These are phyloP conservation scores for Elanus axillaris DNA, from an alignment of 2,113 vertebrate genomes.

Conservation along the genomic window DNA sequence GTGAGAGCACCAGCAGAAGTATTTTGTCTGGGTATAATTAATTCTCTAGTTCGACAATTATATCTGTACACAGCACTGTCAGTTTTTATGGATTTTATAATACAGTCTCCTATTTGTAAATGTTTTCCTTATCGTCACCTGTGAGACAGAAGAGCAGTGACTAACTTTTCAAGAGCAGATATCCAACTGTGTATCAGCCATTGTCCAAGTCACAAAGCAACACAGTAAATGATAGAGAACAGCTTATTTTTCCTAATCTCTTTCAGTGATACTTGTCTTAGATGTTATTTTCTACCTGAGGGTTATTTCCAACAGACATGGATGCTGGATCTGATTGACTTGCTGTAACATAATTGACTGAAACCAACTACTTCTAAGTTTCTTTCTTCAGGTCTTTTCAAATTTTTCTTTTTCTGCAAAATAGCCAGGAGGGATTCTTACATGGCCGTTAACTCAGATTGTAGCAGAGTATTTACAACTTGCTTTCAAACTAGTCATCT, in stretches of 20 bases:
- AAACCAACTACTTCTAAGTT: not conserved
- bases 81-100: not conserved
- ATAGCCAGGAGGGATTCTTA: not conserved
- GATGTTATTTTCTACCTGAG: not conserved
- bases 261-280: not conserved
- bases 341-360: not conserved
- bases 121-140: not conserved
- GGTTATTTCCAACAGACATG: not conserved
- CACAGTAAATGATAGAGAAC: fast-evolving
- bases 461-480: not conserved
- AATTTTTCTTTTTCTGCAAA: not conserved
- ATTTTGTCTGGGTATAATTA: not conserved
- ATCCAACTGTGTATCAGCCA: fast-evolving
- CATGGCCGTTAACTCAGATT: not conserved
- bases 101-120: not conserved
- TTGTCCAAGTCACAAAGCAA: not conserved
- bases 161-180: not conserved
- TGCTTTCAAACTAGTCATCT: not conserved
- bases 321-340: not conserved
- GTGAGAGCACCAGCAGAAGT: not conserved
- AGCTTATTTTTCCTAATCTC: not conserved
- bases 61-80: not conserved
- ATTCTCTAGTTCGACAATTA: not conserved
- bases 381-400: not conserved
- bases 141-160: fast-evolving